Evolutionary conservation across 2,797 vertebrate species (phyloP), one percentile per base, ranked within the genome.

Genomic region (Sebastes glaucus): DNA sequence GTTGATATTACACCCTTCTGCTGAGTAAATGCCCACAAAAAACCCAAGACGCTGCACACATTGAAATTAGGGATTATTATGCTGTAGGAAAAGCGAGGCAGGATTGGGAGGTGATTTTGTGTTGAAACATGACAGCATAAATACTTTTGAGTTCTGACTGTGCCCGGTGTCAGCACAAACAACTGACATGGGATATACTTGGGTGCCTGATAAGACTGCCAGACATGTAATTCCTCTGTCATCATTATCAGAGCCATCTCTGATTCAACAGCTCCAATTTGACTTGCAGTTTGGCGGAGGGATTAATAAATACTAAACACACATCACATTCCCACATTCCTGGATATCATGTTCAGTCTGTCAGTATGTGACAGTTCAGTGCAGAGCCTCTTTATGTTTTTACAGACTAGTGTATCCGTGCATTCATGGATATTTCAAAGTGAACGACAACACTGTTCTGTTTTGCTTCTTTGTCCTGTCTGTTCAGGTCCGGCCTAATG

Each of bases 111-210:
- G 90, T 78, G 87, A 87, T 90, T 88, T 91, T 87, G 80, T 75
- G 81, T 85, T 75, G 84, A 81, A 89, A 82, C 62, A 66, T 93
- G 93, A 93, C 92, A 93, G 87, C 88, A 88, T 93, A 93, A 95
- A 91, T 89, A 93, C 92, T 89, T 88, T 88, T 92, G 86, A 81
- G 89, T 86, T 84, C 73, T 70, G 82, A 87, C 79, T 87, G 86
- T 81, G 87, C 77, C 80, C 3, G 27, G 62, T 80, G 75, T 83
- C 46, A 32, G 62, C 65, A 74, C 80, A 90, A 89, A 91, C 83
- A 82, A 82, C 77, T 93, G 92, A 93, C 89, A 90, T 78, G 62
- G 76, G 87, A 92, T 87, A 80, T 83, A 92, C 88, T 92, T 88
- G 88, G 46, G 25, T 63, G 82, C 72, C 81, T 81, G 82, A 92